Evolutionary conservation across 2,797 vertebrate genomes (phyloP), one percentile per base, ranked within the genome.

Genomic region (Miichthys miiuy): DNA sequence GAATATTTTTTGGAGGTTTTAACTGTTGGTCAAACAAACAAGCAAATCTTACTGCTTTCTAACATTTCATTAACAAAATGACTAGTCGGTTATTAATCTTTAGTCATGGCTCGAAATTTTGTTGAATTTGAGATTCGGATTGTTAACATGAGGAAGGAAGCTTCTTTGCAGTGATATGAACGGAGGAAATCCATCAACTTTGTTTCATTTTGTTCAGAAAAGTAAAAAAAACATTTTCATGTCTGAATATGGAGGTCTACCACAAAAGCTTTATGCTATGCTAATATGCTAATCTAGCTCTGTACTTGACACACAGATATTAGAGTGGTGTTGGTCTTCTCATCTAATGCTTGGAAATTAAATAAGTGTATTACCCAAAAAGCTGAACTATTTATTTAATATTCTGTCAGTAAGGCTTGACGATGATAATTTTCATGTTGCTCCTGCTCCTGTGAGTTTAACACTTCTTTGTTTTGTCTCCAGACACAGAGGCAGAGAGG

Each of bases 401-500:
- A 2, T 12, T 42, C 17, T 42, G 6, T 48, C 4, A 38, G 47
- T 20, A 34, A 25, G 7, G 2, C 0, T 48, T 34, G 30, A 7
- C 47, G 11, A 41, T 30, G 44, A n/a, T 27, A 0, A 9, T 25
- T 23, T 23, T 3, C 4, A 55, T 0, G 2, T 21, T 23, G 9
- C 13, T 41, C 17, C 27, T 20, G 10, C n/a, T 23, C 14, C 23
- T 1, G 5, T 42, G 17, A 0, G 6, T 27, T 47, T n/a, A 65
- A 64, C 27, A 7, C 8, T 68, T 44, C 1, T 62, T 6, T 42
- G 27, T 77, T 78, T 88, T 91, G 84, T 83, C 79, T 87, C 9
- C 94, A 99, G 98, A 99, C 93, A 99, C 98, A 3, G 96, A 97
- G 91, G 98, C 98, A 48, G 98, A 99, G 95, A 96, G 98, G 88